Evolutionary conservation across 1,140 invertebrate genomes (phyloP).

Genomic region (Pissodes strobi): DNA sequence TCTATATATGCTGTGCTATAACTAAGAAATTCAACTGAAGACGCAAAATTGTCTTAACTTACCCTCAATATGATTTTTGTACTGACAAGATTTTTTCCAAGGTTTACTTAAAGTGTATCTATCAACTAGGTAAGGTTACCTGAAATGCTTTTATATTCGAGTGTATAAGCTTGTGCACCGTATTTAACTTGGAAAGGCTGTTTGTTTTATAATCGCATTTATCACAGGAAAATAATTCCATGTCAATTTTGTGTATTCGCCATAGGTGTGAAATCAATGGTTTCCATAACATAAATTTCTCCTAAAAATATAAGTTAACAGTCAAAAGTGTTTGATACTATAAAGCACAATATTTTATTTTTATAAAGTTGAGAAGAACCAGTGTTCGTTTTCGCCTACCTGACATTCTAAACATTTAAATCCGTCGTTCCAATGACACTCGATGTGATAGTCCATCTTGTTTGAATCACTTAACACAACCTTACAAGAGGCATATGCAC

Average conservation of each 20-base stretch:
- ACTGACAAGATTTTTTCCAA: too few relatives aligned
- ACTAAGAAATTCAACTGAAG: too few relatives aligned
- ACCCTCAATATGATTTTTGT: too few relatives aligned
- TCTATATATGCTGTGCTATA: too few relatives aligned
- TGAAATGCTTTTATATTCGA: conserved; percentile 64
- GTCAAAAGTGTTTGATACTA: background rate
- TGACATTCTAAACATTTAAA: conserved; percentile 72
- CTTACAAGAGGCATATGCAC: conserved; percentile 54
- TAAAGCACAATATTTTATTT: background rate
- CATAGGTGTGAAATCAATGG: conserved; percentile 76
- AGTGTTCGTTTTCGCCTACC: too few relatives aligned
- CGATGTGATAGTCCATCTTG: conserved; percentile 61
- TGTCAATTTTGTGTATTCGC: conserved; percentile 73
- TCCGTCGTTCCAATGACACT: conserved; percentile 65
- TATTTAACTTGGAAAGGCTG: conserved; percentile 66
- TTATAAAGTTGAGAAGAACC: too few relatives aligned
- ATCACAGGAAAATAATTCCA: conserved; percentile 73
- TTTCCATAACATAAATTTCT: conserved; percentile 62
- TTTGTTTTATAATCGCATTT: conserved; percentile 68
- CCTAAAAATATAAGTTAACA: too few relatives aligned
- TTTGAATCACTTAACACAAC: conserved; percentile 55
- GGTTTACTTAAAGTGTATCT: too few relatives aligned
- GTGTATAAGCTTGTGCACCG: conserved; percentile 73
- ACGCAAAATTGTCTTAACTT: too few relatives aligned
- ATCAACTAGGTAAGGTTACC: too few relatives aligned